Evolutionary conservation across 1,140 invertebrate genomes (phyloP).

Genomic region (Cherax destructor): DNA sequence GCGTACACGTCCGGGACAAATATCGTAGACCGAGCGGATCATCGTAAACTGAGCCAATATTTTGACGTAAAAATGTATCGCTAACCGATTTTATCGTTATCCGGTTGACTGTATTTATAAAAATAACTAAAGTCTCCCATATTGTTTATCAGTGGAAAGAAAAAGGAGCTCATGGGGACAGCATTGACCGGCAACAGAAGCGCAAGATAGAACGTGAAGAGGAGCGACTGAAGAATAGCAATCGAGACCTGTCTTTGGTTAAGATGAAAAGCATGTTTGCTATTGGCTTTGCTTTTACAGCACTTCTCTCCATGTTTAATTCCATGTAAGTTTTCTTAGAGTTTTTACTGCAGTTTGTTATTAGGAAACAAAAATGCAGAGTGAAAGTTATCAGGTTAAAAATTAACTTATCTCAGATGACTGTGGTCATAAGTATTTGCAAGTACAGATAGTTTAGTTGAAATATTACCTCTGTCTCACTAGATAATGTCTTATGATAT

Average conservation of each 20-base stretch:
- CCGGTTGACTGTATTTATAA: too few species aligned
- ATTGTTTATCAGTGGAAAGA: slow-evolving; percentile 88
- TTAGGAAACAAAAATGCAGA: background rate
- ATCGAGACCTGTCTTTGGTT: slow-evolving; percentile 96
- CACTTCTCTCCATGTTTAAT: slow-evolving; percentile 98
- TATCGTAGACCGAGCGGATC: too few species aligned
- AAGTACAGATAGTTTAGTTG: too few species aligned
- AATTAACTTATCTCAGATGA: background rate
- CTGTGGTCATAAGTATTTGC: too few species aligned
- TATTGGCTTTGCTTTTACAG: slow-evolving; percentile 95
- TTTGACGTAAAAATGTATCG: too few species aligned
- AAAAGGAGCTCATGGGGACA: slow-evolving; percentile 97
- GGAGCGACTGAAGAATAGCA: slow-evolving; percentile 98
- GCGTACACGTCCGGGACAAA: too few species aligned
- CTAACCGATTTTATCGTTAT: too few species aligned
- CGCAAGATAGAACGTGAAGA: slow-evolving; percentile 99
- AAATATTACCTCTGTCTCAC: too few species aligned
- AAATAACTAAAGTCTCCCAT: slow-evolving; percentile 35
- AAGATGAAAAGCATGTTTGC: slow-evolving; percentile 99
- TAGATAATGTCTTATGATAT: too few species aligned
- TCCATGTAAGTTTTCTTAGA: slow-evolving; percentile 87
- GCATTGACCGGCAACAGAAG: slow-evolving; percentile 91
- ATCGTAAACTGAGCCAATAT: too few species aligned
- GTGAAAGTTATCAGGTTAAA: background rate
- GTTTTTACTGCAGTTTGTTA: background rate